Base-by-base conservation (phyloP, 1,140 invertebrate species). In the Drosophila melanogaster region DNA sequence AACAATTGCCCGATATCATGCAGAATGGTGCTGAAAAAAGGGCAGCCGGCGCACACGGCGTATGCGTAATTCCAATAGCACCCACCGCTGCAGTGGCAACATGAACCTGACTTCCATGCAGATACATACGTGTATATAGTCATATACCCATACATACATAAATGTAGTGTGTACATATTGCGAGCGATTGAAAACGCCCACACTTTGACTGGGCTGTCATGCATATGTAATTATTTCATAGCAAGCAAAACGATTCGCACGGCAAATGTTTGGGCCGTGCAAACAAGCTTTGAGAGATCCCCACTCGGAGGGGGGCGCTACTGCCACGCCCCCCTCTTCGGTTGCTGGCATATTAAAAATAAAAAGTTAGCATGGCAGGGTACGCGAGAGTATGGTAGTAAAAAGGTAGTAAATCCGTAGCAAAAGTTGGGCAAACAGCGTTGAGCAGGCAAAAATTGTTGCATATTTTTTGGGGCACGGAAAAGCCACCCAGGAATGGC, bases 151-250 rank as follows among this genome's bases (percentile, higher is more conserved):
- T 44, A 33, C 53, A 44, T 75, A 19, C 49, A 30, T 44, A 47
- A 44, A 22, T 26, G 22, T 22, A 53, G 24, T 57, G 46, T 59
- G 26, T 59, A n/a, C 43, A 47, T 70, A 71, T 72, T 53, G 58
- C 43, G 30, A 64, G 59, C 66, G 77, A 86, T 86, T 87, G 81
- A 86, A 65, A 49, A 83, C 84, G 59, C 83, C 84, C 83, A 87
- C 71, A 49, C 70, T 87, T 86, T 83, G 83, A 64, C 78, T 79
- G 75, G 66, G 65, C 77, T 89, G 79, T 83, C 83, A 87, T 87
- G 83, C 83, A 87, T 87, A 87, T 87, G 84, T 87, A 87, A 87
- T 87, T 87, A 87, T 87, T 71, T 73, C 79, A 79, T 71, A 60
- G 69, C 74, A 77, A 74, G 81, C 77, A 86, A 57, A 80, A 87